These are phyloP conservation scores for Ecdyonurus torrentis DNA, from an alignment of 2,888 invertebrate species.

Conservation along the genomic window DNA sequence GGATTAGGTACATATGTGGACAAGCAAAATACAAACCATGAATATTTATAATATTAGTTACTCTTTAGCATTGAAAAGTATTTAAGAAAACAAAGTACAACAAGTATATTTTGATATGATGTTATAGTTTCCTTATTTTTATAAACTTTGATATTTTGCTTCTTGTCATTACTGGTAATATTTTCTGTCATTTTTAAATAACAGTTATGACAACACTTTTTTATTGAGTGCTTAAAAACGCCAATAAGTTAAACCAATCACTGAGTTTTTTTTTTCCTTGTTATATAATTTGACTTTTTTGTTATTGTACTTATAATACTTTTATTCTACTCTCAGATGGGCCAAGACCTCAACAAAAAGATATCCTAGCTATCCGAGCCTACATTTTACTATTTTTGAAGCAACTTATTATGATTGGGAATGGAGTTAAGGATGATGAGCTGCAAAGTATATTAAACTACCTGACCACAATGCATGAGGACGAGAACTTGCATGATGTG, in stretches of 20 bases:
- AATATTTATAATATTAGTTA: background rate
- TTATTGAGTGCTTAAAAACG: too few species aligned
- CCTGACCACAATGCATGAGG: conserved; percentile 95
- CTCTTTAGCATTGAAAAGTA: background rate
- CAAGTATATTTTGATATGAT: background rate
- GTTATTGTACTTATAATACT: background rate
- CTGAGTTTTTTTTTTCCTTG: background rate
- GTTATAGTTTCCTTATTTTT: too few species aligned
- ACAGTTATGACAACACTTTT: too few species aligned
- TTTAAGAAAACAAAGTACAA: background rate
- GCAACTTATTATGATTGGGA: conserved; percentile 91
- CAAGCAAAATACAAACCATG: background rate
- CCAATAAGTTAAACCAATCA: background rate
- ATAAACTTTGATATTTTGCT: too few species aligned
- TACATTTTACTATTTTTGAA: conserved; percentile 91
- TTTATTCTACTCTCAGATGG: conserved; percentile 52
- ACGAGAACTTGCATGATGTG: conserved; percentile 97
- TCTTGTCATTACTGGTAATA: too few species aligned
- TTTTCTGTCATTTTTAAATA: too few species aligned
- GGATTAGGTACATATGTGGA: conserved; percentile 84
- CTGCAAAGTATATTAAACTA: conserved; percentile 96
- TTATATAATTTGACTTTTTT: background rate
- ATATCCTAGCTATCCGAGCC: conserved; percentile 84
- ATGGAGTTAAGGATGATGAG: conserved; percentile 96
- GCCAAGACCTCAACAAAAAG: conserved; percentile 83